These are phyloP conservation scores for Hirtodrosophila trivittata DNA, from an alignment of 2,888 invertebrate species.

Conservation along the genomic window DNA sequence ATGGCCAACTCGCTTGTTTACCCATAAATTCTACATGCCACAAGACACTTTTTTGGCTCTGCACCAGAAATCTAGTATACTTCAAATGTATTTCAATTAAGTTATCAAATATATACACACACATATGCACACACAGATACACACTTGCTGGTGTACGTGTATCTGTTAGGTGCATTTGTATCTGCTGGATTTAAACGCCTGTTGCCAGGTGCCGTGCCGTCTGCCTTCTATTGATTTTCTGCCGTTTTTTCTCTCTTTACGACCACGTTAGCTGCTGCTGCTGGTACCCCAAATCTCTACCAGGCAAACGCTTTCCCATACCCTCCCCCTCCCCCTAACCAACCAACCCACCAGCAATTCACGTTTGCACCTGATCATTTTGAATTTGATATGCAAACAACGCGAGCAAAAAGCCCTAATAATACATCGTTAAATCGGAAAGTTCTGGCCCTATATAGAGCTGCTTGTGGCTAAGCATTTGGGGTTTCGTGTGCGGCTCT, in stretches of 20 bases:
- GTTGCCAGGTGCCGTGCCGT: constrained; percentile 65
- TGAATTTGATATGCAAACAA: constrained; percentile 75
- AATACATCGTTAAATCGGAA: constrained; percentile 61
- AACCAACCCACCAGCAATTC: constrained; percentile 34
- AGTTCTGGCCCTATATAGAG: constrained; percentile 2
- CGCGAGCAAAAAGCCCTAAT: constrained; percentile 41
- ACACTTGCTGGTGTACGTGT: constrained; percentile 37
- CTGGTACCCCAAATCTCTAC: background rate
- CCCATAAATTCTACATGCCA: constrained; percentile 60
- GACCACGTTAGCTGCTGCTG: background rate
- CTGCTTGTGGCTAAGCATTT: background rate
- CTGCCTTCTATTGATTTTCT: constrained; percentile 70
- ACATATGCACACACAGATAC: constrained; percentile 16
- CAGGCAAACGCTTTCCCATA: background rate
- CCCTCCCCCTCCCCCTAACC: background rate
- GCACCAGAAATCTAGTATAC: constrained; percentile 40
- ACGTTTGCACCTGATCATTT: constrained; percentile 76
- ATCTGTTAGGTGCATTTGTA: constrained; percentile 40
- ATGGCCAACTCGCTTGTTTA: constrained; percentile 70
- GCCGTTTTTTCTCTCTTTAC: constrained; percentile 37
- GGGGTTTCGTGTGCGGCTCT: constrained; percentile 41
- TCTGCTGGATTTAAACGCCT: constrained; percentile 46
- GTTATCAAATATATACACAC: constrained; percentile 65
- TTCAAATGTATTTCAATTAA: constrained; percentile 76
- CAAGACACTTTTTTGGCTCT: constrained; percentile 60